Evolutionary conservation across 1,140 invertebrate species (phyloP), one percentile per base, ranked within the genome.

Genomic region (Aporrectodea caliginosa): DNA sequence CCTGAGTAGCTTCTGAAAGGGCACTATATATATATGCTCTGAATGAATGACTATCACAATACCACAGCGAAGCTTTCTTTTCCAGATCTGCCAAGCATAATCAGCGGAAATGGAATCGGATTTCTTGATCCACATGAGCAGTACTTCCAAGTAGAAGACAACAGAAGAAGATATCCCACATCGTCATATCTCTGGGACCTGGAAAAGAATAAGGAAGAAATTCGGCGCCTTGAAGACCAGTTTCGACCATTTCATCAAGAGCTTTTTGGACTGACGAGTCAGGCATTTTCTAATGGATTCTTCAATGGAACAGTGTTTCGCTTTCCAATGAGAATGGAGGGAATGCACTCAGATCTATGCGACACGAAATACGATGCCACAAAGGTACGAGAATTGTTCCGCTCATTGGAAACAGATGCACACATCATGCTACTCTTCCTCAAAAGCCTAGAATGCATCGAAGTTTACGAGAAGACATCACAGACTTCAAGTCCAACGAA

Each of bases 11-110:
- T n/a, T n/a, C n/a, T n/a, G n/a, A n/a, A n/a, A n/a, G n/a, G n/a
- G n/a, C n/a, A n/a, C n/a, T n/a, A n/a, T n/a, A n/a, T n/a, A n/a
- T n/a, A n/a, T n/a, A n/a, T n/a, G n/a, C n/a, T n/a, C n/a, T n/a
- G n/a, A n/a, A n/a, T n/a, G n/a, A n/a, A n/a, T n/a, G n/a, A n/a
- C n/a, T n/a, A n/a, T n/a, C n/a, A n/a, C n/a, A n/a, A n/a, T n/a
- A n/a, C n/a, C n/a, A n/a, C n/a, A n/a, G n/a, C n/a, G n/a, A n/a
- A n/a, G n/a, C n/a, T n/a, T n/a, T n/a, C n/a, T n/a, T n/a, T 78
- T 82, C 1, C 72, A 86, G 85, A 85, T 81, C 76, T 84, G 22
- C 84, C 84, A 29, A 81, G 83, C 69, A 82, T 86, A 1, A 73
- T 85, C 0, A 84, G 84, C 81, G 85, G 85, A 35, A 70, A 83